Percentiles rank a stretch among this genome's conserved stretches.
These are phyloP conservation scores for Pseudochirops cupreus DNA, from an alignment of 2,797 vertebrate species.

Conservation along the genomic window DNA sequence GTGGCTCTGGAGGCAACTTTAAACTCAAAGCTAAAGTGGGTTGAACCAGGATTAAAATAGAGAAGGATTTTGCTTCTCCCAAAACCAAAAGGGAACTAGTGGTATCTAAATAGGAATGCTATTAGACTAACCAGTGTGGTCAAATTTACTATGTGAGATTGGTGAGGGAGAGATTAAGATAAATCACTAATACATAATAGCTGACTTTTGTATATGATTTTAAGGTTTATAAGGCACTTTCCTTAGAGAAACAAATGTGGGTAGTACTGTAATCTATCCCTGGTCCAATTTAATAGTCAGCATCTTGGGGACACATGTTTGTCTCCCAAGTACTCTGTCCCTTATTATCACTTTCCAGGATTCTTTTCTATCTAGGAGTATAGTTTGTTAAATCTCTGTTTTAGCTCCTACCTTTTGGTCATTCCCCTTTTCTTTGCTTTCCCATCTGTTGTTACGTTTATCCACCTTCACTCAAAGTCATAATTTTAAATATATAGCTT, in stretches of 20 bases:
- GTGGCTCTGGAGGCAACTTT: not conserved
- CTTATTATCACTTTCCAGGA: not conserved
- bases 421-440: not conserved
- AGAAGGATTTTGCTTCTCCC: not conserved
- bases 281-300: not conserved
- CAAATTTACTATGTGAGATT: not conserved
- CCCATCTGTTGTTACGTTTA: not conserved
- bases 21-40: not conserved
- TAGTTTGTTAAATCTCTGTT: not conserved
- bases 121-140: not conserved
- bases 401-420: not conserved
- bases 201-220: not conserved
- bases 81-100: not conserved
- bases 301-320: not conserved
- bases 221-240: not conserved
- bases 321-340: not conserved
- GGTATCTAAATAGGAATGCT: not conserved
- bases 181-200: constrained; percentile 72
- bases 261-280: not conserved
- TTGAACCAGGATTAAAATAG: not conserved
- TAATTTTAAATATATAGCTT: not conserved
- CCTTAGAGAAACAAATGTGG: not conserved
- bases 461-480: not conserved
- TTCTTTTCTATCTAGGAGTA: not conserved
- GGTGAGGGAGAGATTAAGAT: not conserved